Evolutionary conservation across 1,140 invertebrate genomes (phyloP).

Genomic region (Aphelenchoides fujianensis): DNA sequence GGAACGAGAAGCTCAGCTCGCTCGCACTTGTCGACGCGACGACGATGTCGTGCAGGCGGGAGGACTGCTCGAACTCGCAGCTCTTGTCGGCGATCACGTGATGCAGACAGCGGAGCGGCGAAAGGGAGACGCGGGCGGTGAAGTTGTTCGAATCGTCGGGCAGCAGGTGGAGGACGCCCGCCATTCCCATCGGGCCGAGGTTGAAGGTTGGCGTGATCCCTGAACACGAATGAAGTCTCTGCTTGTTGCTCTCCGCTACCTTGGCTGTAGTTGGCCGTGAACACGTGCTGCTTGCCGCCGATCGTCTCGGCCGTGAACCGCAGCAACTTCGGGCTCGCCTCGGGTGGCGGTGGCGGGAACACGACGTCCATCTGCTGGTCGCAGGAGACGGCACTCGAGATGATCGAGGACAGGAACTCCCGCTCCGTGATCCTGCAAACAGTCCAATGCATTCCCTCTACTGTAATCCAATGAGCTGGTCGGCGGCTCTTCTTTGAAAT

Average conservation of each 20-base stretch:
- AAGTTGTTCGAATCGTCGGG: not conserved
- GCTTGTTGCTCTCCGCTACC: not conserved
- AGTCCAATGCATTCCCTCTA: conserved; percentile 1
- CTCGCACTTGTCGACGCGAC: not conserved
- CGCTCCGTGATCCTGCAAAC: not conserved
- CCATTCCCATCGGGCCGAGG: not conserved
- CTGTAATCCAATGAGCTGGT: not conserved
- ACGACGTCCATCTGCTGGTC: not conserved
- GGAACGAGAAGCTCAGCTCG: not conserved
- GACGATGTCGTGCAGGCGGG: not conserved
- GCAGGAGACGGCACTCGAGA: not conserved
- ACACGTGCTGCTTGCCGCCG: not conserved
- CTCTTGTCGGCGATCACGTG: not conserved
- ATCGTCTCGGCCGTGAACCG: not conserved
- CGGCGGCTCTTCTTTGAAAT: not conserved
- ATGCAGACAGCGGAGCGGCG: not conserved
- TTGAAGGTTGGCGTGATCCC: not conserved
- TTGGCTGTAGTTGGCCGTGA: not conserved
- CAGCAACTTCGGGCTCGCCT: not conserved
- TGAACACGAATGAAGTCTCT: not conserved
- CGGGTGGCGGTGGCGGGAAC: not conserved
- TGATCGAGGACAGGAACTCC: not conserved
- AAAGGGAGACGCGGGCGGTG: not conserved
- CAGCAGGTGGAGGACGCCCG: not conserved
- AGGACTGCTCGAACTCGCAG: not conserved